phyloP scores from a whole-genome alignment of 2,797 vertebrate genomes.

The Brachymystax lenok region DNA sequence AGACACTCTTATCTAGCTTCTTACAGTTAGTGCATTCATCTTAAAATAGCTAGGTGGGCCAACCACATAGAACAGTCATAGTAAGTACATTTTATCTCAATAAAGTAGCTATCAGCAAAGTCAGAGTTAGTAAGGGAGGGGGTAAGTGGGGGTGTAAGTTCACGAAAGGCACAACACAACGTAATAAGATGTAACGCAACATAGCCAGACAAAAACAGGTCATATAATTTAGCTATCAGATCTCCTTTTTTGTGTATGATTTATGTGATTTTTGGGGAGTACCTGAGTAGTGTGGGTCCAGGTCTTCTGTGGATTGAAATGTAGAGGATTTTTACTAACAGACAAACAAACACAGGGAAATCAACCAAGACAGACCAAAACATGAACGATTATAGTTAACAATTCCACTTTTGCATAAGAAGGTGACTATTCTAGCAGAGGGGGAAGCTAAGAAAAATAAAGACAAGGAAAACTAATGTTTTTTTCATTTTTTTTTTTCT shows the following conservation, averaged over 20 bases:
- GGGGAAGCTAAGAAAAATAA: neutral
- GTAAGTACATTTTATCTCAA: no score
- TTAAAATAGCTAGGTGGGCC: no score
- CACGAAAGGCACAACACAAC: no score
- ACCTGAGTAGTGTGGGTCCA: constrained; percentile 94
- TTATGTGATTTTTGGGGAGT: constrained; percentile 30
- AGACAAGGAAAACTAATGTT: neutral
- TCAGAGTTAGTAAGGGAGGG: no score
- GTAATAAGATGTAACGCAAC: neutral
- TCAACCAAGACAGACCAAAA: neutral
- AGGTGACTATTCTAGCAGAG: neutral
- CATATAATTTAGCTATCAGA: neutral
- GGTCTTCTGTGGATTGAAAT: constrained; percentile 78
- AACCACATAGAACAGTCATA: no score
- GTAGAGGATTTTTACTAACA: constrained; percentile 22
- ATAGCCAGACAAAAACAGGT: neutral
- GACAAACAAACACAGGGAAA: neutral
- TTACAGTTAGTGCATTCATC: no score
- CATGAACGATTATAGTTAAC: neutral
- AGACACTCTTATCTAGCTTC: no score
- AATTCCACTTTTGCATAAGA: neutral
- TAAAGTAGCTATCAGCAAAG: no score
- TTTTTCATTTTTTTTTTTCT: no score
- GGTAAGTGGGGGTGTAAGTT: no score
- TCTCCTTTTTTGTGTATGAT: neutral